These are phyloP conservation scores for Ameiurus melas DNA, from an alignment of 2,113 vertebrate species.

Conservation along the genomic window DNA sequence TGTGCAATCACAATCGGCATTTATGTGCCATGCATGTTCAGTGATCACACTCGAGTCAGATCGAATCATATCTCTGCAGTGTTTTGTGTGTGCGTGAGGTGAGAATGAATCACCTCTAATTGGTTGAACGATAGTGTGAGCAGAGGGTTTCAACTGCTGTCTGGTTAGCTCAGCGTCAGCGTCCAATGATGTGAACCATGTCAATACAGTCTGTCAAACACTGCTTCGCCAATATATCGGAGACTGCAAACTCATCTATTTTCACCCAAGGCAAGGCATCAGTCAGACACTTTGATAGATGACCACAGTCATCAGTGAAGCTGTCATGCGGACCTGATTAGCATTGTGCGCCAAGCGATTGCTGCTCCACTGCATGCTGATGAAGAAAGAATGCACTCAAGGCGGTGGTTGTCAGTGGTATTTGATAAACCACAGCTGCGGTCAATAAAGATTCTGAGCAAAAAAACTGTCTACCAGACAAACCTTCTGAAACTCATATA, in stretches of 20 bases:
- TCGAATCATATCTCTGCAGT: neutral
- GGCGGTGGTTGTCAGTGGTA: conserved; percentile 6
- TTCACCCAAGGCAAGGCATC: conserved; percentile 35
- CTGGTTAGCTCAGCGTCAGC: conserved; percentile 40
- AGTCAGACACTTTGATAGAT: conserved; percentile 41
- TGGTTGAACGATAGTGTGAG: conserved; percentile 26
- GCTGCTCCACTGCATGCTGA: conserved; percentile 31
- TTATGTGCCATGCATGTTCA: neutral
- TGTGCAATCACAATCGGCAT: neutral
- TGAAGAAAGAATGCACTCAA: conserved; percentile 20
- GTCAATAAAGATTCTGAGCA: conserved; percentile 13
- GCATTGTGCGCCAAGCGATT: neutral
- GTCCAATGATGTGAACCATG: conserved; percentile 32
- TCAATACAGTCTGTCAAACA: conserved; percentile 46
- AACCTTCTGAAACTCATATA: neutral
- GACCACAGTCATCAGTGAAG: conserved; percentile 38
- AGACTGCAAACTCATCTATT: conserved; percentile 46
- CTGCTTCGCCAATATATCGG: conserved; percentile 36
- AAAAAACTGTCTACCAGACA: neutral
- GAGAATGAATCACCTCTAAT: conserved; percentile 43
- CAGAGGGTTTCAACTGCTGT: conserved; percentile 32
- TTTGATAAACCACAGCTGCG: conserved; percentile 11
- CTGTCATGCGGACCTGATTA: conserved; percentile 42
- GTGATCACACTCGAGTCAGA: conserved; percentile 32
- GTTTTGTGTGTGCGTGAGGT: conserved; percentile 6